These are phyloP conservation scores for Pogonomyrmex californicus DNA, from an alignment of 1,140 invertebrate species.

Conservation along the genomic window DNA sequence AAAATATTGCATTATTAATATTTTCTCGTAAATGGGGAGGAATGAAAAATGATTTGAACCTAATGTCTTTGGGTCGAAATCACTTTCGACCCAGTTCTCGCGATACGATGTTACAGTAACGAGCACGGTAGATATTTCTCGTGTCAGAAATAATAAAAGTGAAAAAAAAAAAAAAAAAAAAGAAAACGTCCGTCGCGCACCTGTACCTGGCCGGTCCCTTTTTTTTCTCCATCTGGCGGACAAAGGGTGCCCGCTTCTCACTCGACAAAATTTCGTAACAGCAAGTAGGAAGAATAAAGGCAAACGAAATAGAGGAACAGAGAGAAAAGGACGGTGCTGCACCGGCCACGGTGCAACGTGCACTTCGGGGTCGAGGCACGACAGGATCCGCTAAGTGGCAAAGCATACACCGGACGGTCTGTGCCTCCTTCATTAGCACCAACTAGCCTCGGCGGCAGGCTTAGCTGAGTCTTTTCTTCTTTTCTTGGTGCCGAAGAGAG, in stretches of 20 bases:
- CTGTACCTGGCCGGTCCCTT: constrained; percentile 36
- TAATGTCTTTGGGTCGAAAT: not conserved
- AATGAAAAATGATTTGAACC: not conserved
- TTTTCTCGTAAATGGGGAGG: not conserved
- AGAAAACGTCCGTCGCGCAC: constrained; percentile 43
- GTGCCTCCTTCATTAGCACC: constrained; percentile 85
- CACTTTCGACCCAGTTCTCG: constrained; percentile 14
- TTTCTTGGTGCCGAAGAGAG: constrained; percentile 74
- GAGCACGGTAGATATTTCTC: constrained; percentile 32
- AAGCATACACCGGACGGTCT: constrained; percentile 81
- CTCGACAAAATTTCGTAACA: constrained; percentile 79
- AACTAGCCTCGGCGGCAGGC: constrained; percentile 76
- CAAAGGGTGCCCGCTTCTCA: constrained; percentile 72
- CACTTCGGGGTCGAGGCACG: constrained; percentile 78
- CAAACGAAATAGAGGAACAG: not conserved
- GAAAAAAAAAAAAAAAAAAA: not conserved
- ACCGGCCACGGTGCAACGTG: constrained; percentile 61
- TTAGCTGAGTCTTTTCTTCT: constrained; percentile 76
- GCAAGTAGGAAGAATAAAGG: constrained; percentile 41
- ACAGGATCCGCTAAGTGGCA: constrained; percentile 81
- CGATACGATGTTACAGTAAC: not conserved
- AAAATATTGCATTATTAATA: not conserved
- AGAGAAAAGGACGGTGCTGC: constrained; percentile 53
- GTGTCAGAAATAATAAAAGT: not conserved
- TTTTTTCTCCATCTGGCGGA: constrained; percentile 63